These are phyloP conservation scores for Gambusia yucatana DNA, from an alignment of 2,797 vertebrate species.

Conservation along the genomic window DNA sequence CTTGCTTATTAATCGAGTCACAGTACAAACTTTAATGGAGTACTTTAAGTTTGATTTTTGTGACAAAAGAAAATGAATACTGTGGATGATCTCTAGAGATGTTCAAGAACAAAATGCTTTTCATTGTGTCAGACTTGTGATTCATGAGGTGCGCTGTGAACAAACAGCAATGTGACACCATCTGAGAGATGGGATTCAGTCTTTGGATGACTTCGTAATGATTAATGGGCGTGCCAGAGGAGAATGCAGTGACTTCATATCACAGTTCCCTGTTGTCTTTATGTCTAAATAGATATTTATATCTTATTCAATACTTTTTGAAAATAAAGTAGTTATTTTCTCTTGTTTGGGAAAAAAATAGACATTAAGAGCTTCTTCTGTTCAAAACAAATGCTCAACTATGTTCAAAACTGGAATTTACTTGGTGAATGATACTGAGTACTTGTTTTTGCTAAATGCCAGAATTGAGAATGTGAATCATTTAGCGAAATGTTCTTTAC, in stretches of 20 bases:
- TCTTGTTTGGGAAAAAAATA: background rate
- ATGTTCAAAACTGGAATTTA: background rate
- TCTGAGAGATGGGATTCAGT: conserved; percentile 50
- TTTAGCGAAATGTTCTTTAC: background rate
- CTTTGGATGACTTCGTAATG: conserved; percentile 51
- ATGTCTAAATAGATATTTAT: conserved; percentile 3
- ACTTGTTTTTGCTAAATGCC: background rate
- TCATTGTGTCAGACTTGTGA: conserved; percentile 30
- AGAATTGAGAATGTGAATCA: background rate
- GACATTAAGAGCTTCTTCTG: background rate
- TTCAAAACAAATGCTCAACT: background rate
- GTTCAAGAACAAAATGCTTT: conserved; percentile 26
- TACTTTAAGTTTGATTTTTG: conserved; percentile 13
- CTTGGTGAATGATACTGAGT: background rate
- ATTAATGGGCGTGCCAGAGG: conserved; percentile 56
- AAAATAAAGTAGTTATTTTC: background rate
- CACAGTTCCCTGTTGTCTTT: conserved; percentile 11
- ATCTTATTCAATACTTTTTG: background rate
- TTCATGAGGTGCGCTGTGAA: conserved; percentile 42
- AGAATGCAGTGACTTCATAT: conserved; percentile 38
- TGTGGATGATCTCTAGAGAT: conserved; percentile 16
- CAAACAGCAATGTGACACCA: conserved; percentile 34
- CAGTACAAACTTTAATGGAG: conserved; percentile 35
- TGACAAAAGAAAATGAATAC: conserved; percentile 3
- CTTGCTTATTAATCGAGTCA: conserved; percentile 50